Evolutionary conservation across 2,797 vertebrate genomes (phyloP).

Genomic region (Taenioides sp.): DNA sequence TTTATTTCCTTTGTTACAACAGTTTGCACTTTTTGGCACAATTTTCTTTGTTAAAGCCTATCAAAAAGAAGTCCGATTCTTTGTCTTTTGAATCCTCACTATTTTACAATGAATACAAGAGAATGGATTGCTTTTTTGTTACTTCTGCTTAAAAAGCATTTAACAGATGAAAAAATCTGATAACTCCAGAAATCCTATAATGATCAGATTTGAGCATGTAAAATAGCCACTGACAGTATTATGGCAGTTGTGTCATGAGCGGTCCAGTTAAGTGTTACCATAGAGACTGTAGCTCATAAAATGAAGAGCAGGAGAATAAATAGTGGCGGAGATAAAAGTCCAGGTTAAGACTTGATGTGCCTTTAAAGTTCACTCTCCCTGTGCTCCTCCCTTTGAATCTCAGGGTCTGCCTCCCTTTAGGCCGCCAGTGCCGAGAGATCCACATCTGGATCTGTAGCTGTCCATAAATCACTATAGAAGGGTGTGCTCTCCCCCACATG

Average conservation of each 20-base stretch:
- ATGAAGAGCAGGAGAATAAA: conserved; percentile 65
- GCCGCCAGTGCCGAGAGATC: conserved; percentile 71
- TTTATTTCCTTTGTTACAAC: too few species aligned
- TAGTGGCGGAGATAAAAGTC: conserved; percentile 74
- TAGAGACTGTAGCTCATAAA: conserved; percentile 44
- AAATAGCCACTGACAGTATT: not conserved
- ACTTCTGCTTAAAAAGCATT: too few species aligned
- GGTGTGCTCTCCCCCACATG: conserved; percentile 71
- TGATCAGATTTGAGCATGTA: too few species aligned
- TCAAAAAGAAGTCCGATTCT: too few species aligned
- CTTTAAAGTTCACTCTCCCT: conserved; percentile 73
- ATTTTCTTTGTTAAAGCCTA: too few species aligned
- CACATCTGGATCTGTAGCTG: conserved; percentile 72
- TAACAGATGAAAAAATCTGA: too few species aligned
- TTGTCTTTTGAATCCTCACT: too few species aligned
- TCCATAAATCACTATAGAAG: conserved; percentile 75
- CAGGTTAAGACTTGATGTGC: conserved; percentile 67
- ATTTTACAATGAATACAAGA: too few species aligned
- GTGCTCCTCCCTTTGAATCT: conserved; percentile 73
- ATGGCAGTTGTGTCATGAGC: conserved; percentile 6
- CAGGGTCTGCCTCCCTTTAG: conserved; percentile 69
- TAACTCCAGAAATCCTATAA: too few species aligned
- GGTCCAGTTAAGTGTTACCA: conserved; percentile 9
- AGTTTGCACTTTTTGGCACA: too few species aligned
- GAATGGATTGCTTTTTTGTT: too few species aligned